Conservation (phyloP, 2,797 vertebrate genomes). For the Lagorchestes hirsutus region DNA sequence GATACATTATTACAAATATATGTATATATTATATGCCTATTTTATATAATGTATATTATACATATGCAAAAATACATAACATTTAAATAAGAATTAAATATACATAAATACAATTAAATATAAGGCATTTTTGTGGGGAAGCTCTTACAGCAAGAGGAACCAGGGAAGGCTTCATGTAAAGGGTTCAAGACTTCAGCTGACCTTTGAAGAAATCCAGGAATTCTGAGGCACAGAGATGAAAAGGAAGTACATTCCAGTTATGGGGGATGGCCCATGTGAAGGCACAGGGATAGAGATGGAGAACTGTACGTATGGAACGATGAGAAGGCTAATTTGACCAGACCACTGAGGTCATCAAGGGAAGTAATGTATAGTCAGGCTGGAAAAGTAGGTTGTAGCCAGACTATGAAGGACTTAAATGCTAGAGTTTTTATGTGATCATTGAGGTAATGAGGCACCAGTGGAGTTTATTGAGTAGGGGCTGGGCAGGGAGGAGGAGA, state of each 20-base stretch:
- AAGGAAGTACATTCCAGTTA: neutral
- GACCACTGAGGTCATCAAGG: neutral
- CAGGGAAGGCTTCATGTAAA: neutral
- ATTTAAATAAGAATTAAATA: neutral
- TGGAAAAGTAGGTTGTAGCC: neutral
- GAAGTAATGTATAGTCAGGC: neutral
- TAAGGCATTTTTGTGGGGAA: neutral
- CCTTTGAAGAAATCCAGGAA: neutral
- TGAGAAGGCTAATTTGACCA: neutral
- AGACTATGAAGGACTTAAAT: neutral
- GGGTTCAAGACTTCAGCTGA: neutral
- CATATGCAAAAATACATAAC: neutral
- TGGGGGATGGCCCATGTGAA: neutral
- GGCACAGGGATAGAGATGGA: neutral
- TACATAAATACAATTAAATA: neutral
- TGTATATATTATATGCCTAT: neutral
- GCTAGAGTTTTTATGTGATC: neutral
- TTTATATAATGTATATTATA: neutral
- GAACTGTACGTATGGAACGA: neutral
- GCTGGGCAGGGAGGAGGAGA: neutral
- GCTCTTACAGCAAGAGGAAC: neutral
- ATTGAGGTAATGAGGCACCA: neutral
- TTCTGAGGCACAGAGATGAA: neutral
- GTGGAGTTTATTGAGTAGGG: neutral
- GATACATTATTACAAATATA: neutral